Evolutionary conservation across 2,888 invertebrate species (phyloP), one percentile per base, ranked within the genome.

Genomic region (Chaitophorus viminalis): DNA sequence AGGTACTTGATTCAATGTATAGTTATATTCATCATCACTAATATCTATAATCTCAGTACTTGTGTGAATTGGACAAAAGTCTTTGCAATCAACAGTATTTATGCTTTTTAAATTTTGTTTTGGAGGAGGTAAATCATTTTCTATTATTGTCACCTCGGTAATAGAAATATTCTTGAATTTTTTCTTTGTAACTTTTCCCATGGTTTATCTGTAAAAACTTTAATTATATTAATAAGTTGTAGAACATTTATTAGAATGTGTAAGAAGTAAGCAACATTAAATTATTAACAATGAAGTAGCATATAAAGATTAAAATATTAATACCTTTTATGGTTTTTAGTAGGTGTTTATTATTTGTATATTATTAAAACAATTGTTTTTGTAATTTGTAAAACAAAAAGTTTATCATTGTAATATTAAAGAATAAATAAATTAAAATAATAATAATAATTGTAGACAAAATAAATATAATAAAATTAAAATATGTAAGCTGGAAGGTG

Each of bases 31-130:
- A 60, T 21, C 75, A 60, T 83, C 75, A 74, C 54, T 82, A 74
- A 82, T 82, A 74, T 82, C 36, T 74, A 54, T 79, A 9, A 79
- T 65, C 4, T 68, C 33, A 79, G 33, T 9, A 82, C 33, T 75
- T 46, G 1, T 1, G 14, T 46, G 11, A 46, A 29, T 29, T 39
- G 79, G 29, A 36, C 14, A n/a, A n/a, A 25, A 25, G 8, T 33
- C n/a, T 11, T 46, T 29, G 36, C 25, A 81, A 33, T 21, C n/a
- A 25, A 54, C 25, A 60, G n/a, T n/a, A 33, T n/a, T 33, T 0
- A n/a, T 54, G 54, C 9, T 82, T 33, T 54, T 18, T 52, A 54
- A 33, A n/a, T 60, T 33, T 60, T 46, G 1, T n/a, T 68, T 39
- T 18, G 46, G 31, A n/a, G 25, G 0, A 52, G 46, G 6, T 72